Conservation (phyloP, 2,113 vertebrate genomes). For the Dicaeum eximium region DNA sequence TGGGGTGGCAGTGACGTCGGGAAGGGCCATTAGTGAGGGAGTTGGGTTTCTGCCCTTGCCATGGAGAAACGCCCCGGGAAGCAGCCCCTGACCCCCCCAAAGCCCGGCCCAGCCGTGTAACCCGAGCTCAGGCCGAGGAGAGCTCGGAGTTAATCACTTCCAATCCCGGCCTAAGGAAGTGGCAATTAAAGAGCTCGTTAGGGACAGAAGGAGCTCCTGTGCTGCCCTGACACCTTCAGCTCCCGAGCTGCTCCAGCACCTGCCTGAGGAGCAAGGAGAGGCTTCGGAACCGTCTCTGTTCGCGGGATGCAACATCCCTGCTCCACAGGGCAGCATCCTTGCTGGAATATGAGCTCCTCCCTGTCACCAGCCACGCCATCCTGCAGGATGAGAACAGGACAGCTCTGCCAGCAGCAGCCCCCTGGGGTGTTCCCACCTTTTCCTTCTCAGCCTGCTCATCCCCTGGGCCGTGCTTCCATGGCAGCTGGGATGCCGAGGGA, state of each 20-base stretch:
- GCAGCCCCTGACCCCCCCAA: neutral
- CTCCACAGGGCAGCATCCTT: neutral
- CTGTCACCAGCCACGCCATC: accelerated
- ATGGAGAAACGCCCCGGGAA: neutral
- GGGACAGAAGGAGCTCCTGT: slow-evolving; percentile 7
- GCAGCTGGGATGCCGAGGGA: neutral
- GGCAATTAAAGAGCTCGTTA: neutral
- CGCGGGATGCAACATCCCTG: neutral
- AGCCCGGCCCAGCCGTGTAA: neutral
- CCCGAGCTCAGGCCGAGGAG: neutral
- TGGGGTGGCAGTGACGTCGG: neutral
- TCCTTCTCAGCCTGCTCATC: neutral
- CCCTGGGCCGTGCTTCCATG: neutral
- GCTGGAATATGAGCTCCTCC: accelerated
- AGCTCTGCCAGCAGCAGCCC: neutral
- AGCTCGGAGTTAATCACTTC: neutral
- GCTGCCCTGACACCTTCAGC: neutral
- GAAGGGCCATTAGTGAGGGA: neutral
- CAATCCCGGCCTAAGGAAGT: neutral
- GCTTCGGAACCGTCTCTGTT: accelerated
- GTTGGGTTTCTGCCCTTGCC: neutral
- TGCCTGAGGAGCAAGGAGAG: neutral
- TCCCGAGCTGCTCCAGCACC: neutral
- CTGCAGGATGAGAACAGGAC: neutral
- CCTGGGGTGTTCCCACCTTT: accelerated